These are phyloP conservation scores for Pissodes strobi DNA, from an alignment of 1,140 invertebrate genomes.

Conservation along the genomic window DNA sequence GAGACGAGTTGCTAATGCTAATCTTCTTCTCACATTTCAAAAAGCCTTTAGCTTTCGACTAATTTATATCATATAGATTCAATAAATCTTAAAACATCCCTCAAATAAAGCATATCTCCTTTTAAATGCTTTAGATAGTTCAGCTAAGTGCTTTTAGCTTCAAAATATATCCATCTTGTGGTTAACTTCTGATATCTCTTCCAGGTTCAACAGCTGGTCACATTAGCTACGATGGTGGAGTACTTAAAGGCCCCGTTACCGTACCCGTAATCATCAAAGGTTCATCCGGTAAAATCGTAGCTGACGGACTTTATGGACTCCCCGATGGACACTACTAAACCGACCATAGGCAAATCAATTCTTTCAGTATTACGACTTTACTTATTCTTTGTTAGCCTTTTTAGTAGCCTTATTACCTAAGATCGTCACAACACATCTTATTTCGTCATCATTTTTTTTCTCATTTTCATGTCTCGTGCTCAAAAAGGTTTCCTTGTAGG, in stretches of 20 bases:
- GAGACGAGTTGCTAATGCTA: no score
- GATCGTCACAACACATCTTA: conserved; percentile 28
- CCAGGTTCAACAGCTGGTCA: conserved; percentile 26
- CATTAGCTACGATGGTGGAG: conserved; percentile 37
- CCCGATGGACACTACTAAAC: conserved; percentile 28
- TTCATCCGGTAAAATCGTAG: conserved; percentile 43
- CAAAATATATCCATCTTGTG: no score
- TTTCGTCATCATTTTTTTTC: conserved; percentile 21
- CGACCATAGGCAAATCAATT: conserved; percentile 38
- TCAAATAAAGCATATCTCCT: no score
- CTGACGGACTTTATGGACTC: conserved; percentile 43
- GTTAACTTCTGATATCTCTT: conserved; percentile 1
- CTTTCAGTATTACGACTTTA: conserved; percentile 36
- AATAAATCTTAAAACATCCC: no score
- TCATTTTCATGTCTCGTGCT: conserved; percentile 25
- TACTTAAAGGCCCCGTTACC: conserved; percentile 43
- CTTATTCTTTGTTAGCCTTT: conserved; percentile 19
- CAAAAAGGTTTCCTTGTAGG: conserved; percentile 26
- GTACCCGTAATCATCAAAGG: conserved; percentile 44
- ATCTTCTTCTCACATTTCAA: no score
- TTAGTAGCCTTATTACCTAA: conserved; percentile 35
- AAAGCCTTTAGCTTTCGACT: no score
- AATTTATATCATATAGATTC: no score
- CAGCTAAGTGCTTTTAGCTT: no score
- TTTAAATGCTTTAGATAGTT: no score